Conservation (phyloP, 2,113 vertebrate species). For the Natator depressus region DNA sequence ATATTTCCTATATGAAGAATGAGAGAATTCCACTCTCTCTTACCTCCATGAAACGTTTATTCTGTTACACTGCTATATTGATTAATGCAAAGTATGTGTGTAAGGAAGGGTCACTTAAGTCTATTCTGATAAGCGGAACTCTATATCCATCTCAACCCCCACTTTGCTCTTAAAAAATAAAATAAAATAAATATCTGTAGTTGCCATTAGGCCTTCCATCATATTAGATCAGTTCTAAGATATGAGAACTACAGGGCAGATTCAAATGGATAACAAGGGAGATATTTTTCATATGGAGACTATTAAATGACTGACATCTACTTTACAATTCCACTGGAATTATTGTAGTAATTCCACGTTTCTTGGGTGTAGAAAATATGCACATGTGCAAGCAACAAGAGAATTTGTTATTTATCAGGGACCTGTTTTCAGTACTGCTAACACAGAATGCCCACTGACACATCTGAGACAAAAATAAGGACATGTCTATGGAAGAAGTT, state of each 20-base stretch:
- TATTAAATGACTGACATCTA: not conserved
- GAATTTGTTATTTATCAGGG: too few species aligned
- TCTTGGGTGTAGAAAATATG: not conserved
- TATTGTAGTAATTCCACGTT: not conserved
- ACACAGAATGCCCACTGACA: not conserved
- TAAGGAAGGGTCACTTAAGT: too few species aligned
- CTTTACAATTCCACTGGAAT: not conserved
- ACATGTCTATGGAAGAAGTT: not conserved
- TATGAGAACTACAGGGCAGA: too few species aligned
- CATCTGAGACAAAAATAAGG: not conserved
- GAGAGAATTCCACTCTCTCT: not conserved
- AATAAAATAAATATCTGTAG: not conserved
- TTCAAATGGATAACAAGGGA: too few species aligned
- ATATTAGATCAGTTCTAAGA: not conserved
- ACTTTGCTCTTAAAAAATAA: not conserved
- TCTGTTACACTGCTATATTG: too few species aligned
- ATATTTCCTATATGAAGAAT: conserved; percentile 45
- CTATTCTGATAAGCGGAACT: too few species aligned
- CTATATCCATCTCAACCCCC: too few species aligned
- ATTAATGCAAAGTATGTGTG: too few species aligned
- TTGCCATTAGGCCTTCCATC: not conserved
- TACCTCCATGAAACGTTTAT: too few species aligned
- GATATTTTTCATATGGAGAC: too few species aligned
- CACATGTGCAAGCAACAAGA: not conserved
- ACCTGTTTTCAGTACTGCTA: not conserved